Conservation (phyloP, 1,140 invertebrate species). For the Drosophila arawakana region DNA sequence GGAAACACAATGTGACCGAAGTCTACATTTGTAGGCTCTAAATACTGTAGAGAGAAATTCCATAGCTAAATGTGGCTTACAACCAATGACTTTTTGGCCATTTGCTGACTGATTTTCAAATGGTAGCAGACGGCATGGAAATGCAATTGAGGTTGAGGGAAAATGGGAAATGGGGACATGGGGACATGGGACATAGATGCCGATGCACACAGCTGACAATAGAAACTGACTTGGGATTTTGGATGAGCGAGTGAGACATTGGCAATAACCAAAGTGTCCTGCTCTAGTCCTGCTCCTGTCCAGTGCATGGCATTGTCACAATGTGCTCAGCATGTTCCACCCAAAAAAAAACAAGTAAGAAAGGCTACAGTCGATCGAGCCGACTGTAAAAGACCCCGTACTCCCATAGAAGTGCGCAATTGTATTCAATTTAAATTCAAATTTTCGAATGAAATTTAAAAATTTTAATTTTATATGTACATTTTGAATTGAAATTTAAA, state of each 20-base stretch:
- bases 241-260: conserved; percentile 26
- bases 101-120: conserved; percentile 71
- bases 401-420: too few relatives aligned
- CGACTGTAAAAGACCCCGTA: too few relatives aligned
- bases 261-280: conserved; percentile 47
- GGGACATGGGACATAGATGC: neutral
- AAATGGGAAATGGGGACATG: neutral
- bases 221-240: conserved; percentile 69
- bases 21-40: neutral
- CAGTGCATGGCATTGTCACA: conserved; percentile 62
- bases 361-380: too few relatives aligned
- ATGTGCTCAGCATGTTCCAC: conserved; percentile 72
- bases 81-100: conserved; percentile 35
- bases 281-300: conserved; percentile 34
- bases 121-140: conserved; percentile 24
- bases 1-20: too few relatives aligned
- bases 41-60: conserved; percentile 31
- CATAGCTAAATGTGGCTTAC: conserved; percentile 45
- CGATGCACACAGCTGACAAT: conserved; percentile 64
- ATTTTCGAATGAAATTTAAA: too few relatives aligned
- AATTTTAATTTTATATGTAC: too few relatives aligned
- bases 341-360: conserved; percentile 56
- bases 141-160: conserved; percentile 15
- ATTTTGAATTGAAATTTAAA: too few relatives aligned
- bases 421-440: too few relatives aligned